Percentiles rank a stretch among this genome's conserved stretches.
phyloP scores from a whole-genome alignment of 2,888 invertebrate species.

The Agrochola circellaris region DNA sequence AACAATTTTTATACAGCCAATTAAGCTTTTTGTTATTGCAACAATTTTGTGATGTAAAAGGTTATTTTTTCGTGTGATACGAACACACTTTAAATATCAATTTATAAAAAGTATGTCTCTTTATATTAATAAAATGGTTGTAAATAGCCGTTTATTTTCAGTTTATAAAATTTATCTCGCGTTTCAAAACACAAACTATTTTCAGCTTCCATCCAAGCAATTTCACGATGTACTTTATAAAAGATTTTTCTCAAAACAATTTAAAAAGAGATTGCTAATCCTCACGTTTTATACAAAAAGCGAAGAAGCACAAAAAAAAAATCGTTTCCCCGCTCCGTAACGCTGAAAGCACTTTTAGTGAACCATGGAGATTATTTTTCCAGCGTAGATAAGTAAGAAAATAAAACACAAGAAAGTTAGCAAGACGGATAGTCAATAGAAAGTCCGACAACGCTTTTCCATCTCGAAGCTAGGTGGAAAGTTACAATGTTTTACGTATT shows the following conservation, averaged over 20 bases:
- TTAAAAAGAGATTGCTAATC: slow-evolving; percentile 63
- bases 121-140: neutral
- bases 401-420: slow-evolving; percentile 65
- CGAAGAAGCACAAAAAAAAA: slow-evolving; percentile 20
- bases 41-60: slow-evolving; percentile 30
- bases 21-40: slow-evolving; percentile 50
- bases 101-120: neutral
- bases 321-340: slow-evolving; percentile 43
- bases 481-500: slow-evolving; percentile 43
- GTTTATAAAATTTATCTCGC: slow-evolving; percentile 12
- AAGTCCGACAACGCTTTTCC: slow-evolving; percentile 69
- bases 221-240: slow-evolving; percentile 45
- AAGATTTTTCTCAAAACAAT: slow-evolving; percentile 54
- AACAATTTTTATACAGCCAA: slow-evolving; percentile 53
- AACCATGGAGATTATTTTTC: slow-evolving; percentile 62
- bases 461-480: slow-evolving; percentile 63
- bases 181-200: slow-evolving; percentile 35
- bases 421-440: slow-evolving; percentile 64
- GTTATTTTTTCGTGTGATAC: slow-evolving; percentile 19
- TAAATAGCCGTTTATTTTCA: neutral
- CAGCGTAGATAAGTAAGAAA: slow-evolving; percentile 57
- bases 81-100: slow-evolving; percentile 13
- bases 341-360: slow-evolving; percentile 59
- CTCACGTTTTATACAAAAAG: slow-evolving; percentile 41
- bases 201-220: slow-evolving; percentile 26